Evolutionary conservation across 2,888 invertebrate species (phyloP), one percentile per base, ranked within the genome.

Genomic region (Ophion costatus): DNA sequence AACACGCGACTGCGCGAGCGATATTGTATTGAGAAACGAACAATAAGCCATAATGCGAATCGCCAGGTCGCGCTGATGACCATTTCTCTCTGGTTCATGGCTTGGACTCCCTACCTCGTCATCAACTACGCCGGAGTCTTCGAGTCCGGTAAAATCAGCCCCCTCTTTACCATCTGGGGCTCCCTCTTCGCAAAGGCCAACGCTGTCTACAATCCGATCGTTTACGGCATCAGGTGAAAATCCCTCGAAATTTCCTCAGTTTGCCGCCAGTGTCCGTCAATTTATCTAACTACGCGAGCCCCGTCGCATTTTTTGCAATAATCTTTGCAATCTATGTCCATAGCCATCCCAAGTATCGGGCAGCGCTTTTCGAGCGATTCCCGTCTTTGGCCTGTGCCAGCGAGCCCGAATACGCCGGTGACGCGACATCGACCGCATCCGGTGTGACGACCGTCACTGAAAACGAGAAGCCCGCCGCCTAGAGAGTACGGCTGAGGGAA

Each of bases 101-200:
- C 98, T 70, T 98, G 98, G 98, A 97, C 98, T 33, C 98, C 98
- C 10, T 98, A 98, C 91, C 94, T 97, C 88, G 96, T 98, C 77
- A 97, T 98, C 91, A 98, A 98, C 94, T 96, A 95, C 91, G 94
- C 96, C 86, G 98, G 98, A 64, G 96, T 98, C 80, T 97, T 98
- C 91, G 96, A 97, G 90, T 95, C 95, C 81, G 95, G 95, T 64
- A 96, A 95, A 69, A 96, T 98, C 89, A 97, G 95, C 88, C 98
- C 98, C 20, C 94, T 98, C 88, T 96, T 96, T 88, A 97, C 97
- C 79, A 97, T 98, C 94, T 97, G 98, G 97, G 97, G 97, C 76
- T 97, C 98, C 56, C 95, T 98, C 89, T 98, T 98, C 93, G 98
- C 98, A 83, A 98, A 98, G 94, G 97, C 98, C 86, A 98, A 97